Base-by-base conservation (phyloP, 2,797 vertebrate species). In the Pseudopleuronectes americanus region DNA sequence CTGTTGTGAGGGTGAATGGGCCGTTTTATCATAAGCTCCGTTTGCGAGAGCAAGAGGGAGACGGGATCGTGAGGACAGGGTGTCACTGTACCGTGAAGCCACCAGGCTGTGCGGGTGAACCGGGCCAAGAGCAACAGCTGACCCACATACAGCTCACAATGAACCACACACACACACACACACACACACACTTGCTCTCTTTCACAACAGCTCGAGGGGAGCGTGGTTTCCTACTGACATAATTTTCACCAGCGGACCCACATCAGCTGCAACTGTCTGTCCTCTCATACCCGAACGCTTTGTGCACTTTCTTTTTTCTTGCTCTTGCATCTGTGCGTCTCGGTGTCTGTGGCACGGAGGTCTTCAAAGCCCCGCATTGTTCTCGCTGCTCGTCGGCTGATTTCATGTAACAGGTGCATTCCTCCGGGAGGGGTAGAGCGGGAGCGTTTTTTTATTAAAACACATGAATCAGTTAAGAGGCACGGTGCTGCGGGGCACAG, bases 361-460 rank as follows among this genome's bases (percentile, higher is more conserved):
- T 57, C 57, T 71, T 60, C 59, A 84, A 83, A 85, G 74, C 68
- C 70, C 71, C 7, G 1, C 21, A 60, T 83, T 83, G 77, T 84
- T 88, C 28, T 64, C 72, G 8, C 61, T 71, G 54, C 21, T 41
- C 12, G 14, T 68, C 52, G 12, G 49, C 57, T 84, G 85, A 89
- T 86, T 79, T 78, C 67, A 70, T 65, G 74, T 86, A 87, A 92
- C 91, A 85, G 90, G 89, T 91, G 90, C 68, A 68, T 88, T 86
- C 76, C 78, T 88, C 61, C 17, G 36, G 71, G 81, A 12, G 4
- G 26, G 14, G 43, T 1, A 45, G 43, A 38, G 26, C 8, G 7
- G 19, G 4, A 14, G 26, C 8, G 68, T 70, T 83, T 80, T 80
- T 26, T 88, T 80, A 83, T 89, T 81, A 80, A 88, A 87, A 43